phyloP scores from a whole-genome alignment of 2,888 invertebrate genomes.

The Pterostichus niger region DNA sequence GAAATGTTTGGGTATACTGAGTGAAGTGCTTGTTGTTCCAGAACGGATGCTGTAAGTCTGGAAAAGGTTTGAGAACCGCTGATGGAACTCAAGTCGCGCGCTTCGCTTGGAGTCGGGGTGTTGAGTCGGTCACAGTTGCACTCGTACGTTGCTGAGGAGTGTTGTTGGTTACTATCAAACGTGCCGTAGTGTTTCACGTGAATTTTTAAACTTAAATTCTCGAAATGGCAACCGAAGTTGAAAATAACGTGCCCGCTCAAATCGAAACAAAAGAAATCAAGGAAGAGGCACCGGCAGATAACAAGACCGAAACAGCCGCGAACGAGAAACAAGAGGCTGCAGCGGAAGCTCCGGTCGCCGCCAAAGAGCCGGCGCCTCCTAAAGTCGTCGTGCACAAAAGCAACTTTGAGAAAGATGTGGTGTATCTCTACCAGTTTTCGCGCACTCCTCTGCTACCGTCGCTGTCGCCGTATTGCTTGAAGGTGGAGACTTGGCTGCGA shows the following conservation, averaged over 20 bases:
- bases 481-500: slow-evolving; percentile 97
- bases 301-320: slow-evolving; percentile 75
- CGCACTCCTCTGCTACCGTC: slow-evolving; percentile 94
- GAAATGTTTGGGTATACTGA: too few relatives aligned
- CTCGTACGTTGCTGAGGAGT: slow-evolving; percentile 62
- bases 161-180: slow-evolving; percentile 60
- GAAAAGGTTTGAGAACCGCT: slow-evolving; percentile 50
- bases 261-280: slow-evolving; percentile 80
- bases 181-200: slow-evolving; percentile 66
- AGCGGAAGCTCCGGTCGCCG: slow-evolving; percentile 78
- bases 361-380: slow-evolving; percentile 83
- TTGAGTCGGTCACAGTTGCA: slow-evolving; percentile 65
- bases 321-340: slow-evolving; percentile 77
- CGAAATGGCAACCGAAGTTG: slow-evolving; percentile 88
- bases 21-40: not conserved
- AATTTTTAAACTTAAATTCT: slow-evolving; percentile 61
- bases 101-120: slow-evolving; percentile 48
- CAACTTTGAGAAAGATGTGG: slow-evolving; percentile 94
- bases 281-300: slow-evolving; percentile 78
- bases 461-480: slow-evolving; percentile 94
- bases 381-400: slow-evolving; percentile 91
- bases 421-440: slow-evolving; percentile 96
- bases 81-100: slow-evolving; percentile 52
- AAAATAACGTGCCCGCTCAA: slow-evolving; percentile 83
- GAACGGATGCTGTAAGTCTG: not conserved